These are phyloP conservation scores for Caenorhabditis tropicalis DNA, from an alignment of 1,140 invertebrate species.

Conservation along the genomic window DNA sequence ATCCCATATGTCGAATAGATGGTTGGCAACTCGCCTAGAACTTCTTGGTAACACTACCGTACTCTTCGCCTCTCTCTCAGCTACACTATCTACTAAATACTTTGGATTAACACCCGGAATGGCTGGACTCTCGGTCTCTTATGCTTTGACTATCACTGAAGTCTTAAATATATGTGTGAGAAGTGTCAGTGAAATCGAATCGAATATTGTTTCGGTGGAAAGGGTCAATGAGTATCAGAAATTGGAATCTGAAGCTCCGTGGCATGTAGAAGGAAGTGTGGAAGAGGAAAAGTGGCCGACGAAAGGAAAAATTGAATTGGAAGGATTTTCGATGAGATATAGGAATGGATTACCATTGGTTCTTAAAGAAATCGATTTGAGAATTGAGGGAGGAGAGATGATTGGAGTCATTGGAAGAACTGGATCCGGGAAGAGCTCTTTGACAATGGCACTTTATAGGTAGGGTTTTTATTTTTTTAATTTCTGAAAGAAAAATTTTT, in stretches of 20 bases:
- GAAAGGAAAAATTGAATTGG: slow-evolving; percentile 71
- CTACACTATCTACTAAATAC: slow-evolving; percentile 63
- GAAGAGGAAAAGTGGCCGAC: slow-evolving; percentile 70
- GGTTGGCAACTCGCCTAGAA: slow-evolving; percentile 74
- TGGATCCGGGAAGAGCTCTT: slow-evolving; percentile 73
- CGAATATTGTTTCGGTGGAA: slow-evolving; percentile 56
- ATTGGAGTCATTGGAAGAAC: slow-evolving; percentile 69
- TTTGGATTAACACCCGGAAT: slow-evolving; percentile 76
- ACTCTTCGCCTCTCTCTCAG: slow-evolving; percentile 73
- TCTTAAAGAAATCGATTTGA: slow-evolving; percentile 44
- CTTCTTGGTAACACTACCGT: slow-evolving; percentile 74
- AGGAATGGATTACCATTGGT: slow-evolving; percentile 33
- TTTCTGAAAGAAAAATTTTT: neutral
- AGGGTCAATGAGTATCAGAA: slow-evolving; percentile 52
- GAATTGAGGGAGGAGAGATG: slow-evolving; percentile 46
- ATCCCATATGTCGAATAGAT: slow-evolving; percentile 59
- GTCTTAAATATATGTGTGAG: slow-evolving; percentile 47
- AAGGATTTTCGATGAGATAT: slow-evolving; percentile 65
- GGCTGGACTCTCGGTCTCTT: slow-evolving; percentile 71
- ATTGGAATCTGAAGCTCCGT: slow-evolving; percentile 42
- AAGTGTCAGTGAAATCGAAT: slow-evolving; percentile 60
- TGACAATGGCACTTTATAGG: slow-evolving; percentile 26
- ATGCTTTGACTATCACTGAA: slow-evolving; percentile 64
- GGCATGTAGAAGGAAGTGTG: neutral
- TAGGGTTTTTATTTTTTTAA: neutral